These are phyloP conservation scores for Campylomormyrus numenius DNA, from an alignment of 2,113 vertebrate species.

Conservation along the genomic window DNA sequence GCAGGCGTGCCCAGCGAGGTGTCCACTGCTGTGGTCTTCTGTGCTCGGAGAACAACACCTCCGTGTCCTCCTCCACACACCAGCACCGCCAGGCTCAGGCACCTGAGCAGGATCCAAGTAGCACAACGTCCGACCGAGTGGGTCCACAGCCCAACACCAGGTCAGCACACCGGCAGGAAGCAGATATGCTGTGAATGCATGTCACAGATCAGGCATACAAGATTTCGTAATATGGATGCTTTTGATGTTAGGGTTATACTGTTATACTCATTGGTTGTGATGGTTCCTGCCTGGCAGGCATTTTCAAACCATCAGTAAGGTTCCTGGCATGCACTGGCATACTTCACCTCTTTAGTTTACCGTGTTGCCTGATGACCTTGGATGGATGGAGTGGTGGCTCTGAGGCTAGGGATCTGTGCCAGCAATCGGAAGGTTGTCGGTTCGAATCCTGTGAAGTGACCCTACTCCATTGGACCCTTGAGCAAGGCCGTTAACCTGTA, in stretches of 20 bases:
- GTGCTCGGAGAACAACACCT: constrained; percentile 48
- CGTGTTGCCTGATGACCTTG: background rate
- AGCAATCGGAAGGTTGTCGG: too few species aligned
- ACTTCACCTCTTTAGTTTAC: background rate
- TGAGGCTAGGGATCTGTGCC: too few species aligned
- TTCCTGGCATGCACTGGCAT: background rate
- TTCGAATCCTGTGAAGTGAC: too few species aligned
- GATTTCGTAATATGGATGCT: background rate
- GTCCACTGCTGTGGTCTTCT: constrained; percentile 44
- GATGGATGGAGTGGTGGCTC: too few species aligned
- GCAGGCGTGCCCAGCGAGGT: constrained; percentile 30
- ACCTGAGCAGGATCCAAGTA: constrained; percentile 29
- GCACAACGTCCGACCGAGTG: constrained; percentile 30
- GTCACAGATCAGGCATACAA: background rate
- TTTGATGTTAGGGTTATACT: background rate
- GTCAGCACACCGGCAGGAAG: constrained; percentile 28
- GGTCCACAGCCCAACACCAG: constrained; percentile 44
- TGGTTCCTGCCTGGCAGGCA: background rate
- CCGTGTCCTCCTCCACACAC: constrained; percentile 33
- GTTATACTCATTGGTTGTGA: background rate
- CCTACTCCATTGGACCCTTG: too few species aligned
- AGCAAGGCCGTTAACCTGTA: too few species aligned
- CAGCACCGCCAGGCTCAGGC: constrained; percentile 45
- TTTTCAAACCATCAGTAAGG: background rate
- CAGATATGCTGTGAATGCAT: background rate